Percentiles rank a stretch among this genome's conserved stretches.
These are phyloP conservation scores for Petrocephalus sullivani DNA, from an alignment of 2,797 vertebrate genomes.

Conservation along the genomic window DNA sequence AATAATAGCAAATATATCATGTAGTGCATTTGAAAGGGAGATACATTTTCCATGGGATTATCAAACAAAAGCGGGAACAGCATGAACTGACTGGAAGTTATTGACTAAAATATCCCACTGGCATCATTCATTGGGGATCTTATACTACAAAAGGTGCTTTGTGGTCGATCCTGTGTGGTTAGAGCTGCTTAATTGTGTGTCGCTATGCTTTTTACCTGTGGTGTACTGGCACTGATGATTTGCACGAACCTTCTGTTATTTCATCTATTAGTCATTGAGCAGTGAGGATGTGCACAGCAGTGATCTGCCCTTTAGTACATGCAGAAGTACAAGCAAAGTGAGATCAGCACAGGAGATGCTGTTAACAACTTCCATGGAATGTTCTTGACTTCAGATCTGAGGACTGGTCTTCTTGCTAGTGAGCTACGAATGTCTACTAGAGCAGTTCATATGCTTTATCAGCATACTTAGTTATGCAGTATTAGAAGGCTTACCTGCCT, in stretches of 20 bases:
- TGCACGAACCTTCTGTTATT: not conserved
- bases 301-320: not conserved
- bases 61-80: not conserved
- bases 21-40: not conserved
- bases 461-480: not conserved
- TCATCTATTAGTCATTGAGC: conserved; percentile 18
- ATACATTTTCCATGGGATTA: not conserved
- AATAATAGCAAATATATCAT: conserved; percentile 10
- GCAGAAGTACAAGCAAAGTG: not conserved
- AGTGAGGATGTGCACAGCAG: not conserved
- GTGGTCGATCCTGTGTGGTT: not conserved
- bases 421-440: not conserved
- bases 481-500: not conserved
- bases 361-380: not conserved
- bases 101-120: not conserved
- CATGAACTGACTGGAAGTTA: not conserved
- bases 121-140: not conserved
- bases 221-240: not conserved
- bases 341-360: not conserved
- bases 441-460: not conserved
- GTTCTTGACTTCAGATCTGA: not conserved
- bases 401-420: not conserved
- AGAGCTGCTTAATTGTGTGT: not conserved
- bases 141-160: conserved; percentile 11
- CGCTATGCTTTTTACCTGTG: not conserved